Percentiles rank a stretch among this genome's conserved stretches.
phyloP scores from a whole-genome alignment of 2,888 invertebrate species.

The Diaphora mendica region DNA sequence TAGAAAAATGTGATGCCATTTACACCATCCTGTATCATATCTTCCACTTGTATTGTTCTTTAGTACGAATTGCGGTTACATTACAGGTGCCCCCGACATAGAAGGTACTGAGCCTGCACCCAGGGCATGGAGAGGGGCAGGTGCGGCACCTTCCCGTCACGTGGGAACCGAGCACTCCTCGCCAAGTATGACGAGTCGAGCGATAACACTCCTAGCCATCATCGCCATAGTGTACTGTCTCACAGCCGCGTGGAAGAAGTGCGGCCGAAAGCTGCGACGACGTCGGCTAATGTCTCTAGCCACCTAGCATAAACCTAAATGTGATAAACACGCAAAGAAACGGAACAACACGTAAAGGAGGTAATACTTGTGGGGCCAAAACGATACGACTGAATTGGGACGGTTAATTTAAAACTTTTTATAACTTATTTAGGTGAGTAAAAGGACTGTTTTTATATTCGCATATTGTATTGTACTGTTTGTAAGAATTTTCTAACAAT shows the following conservation, averaged over 20 bases:
- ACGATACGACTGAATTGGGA: slow-evolving; percentile 27
- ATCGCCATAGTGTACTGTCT: slow-evolving; percentile 62
- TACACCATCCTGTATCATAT: too few species aligned
- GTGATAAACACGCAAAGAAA: slow-evolving; percentile 26
- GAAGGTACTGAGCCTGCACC: slow-evolving; percentile 83
- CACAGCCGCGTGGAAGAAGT: slow-evolving; percentile 68
- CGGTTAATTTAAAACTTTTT: slow-evolving; percentile 8
- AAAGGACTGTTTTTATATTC: slow-evolving; percentile 16
- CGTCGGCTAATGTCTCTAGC: slow-evolving; percentile 73
- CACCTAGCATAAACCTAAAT: slow-evolving; percentile 65
- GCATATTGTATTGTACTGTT: neutral
- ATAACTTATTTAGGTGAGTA: slow-evolving; percentile 3
- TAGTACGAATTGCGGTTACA: neutral
- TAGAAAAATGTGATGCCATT: too few species aligned
- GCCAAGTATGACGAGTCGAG: slow-evolving; percentile 58
- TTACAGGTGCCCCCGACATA: slow-evolving; percentile 76
- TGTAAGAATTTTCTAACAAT: neutral
- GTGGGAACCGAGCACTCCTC: slow-evolving; percentile 54
- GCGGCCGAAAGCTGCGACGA: slow-evolving; percentile 71
- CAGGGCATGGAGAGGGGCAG: slow-evolving; percentile 86
- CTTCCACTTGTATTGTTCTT: neutral
- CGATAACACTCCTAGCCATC: slow-evolving; percentile 61
- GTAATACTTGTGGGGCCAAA: slow-evolving; percentile 39
- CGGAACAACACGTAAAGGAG: slow-evolving; percentile 31
- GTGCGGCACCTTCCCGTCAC: slow-evolving; percentile 65